phyloP scores from a whole-genome alignment of 2,113 vertebrate genomes.

The Silurus asotus region DNA sequence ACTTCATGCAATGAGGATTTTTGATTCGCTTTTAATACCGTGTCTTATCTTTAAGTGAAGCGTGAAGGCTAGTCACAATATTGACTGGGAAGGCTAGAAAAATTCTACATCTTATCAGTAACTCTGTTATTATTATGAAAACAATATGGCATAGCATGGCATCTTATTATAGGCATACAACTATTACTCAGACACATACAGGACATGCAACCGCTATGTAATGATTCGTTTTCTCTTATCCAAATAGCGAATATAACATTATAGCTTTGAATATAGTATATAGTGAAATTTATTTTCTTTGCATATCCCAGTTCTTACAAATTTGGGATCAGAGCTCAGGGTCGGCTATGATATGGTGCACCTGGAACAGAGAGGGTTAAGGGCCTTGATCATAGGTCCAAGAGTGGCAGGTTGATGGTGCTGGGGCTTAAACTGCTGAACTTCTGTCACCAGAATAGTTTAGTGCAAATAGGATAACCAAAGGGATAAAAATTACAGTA shows the following conservation, averaged over 20 bases:
- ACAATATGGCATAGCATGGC: neutral
- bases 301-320: too few species aligned
- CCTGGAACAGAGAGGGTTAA: too few species aligned
- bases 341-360: too few species aligned
- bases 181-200: neutral
- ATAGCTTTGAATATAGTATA: neutral
- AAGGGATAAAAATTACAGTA: too few species aligned
- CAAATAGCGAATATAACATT: neutral
- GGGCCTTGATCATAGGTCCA: too few species aligned
- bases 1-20: neutral
- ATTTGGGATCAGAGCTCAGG: too few species aligned
- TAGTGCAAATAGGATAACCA: neutral
- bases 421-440: too few species aligned
- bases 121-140: neutral
- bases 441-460: neutral
- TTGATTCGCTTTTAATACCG: neutral
- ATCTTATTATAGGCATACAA: neutral
- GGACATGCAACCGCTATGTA: neutral
- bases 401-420: too few species aligned
- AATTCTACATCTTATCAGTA: neutral
- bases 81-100: neutral
- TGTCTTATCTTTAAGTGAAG: neutral
- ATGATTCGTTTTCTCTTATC: neutral
- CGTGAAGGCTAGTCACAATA: neutral
- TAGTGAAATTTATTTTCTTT: too few species aligned